phyloP scores from a whole-genome alignment of 1,140 invertebrate genomes.

The Heliconius nattereri region DNA sequence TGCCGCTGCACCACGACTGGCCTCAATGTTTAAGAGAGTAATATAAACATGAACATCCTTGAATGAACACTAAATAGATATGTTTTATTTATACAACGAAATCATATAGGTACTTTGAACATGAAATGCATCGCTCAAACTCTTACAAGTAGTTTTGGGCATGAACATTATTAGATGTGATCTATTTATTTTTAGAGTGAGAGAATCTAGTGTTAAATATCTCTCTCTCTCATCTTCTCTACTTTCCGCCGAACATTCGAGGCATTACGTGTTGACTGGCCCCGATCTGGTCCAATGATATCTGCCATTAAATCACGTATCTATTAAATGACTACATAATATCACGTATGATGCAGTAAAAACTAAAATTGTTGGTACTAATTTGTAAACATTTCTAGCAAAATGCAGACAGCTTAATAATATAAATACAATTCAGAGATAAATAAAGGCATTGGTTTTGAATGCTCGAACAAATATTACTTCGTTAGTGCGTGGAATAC shows the following conservation, averaged over 20 bases:
- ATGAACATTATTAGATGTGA: not conserved
- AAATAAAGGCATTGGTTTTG: constrained; percentile 18
- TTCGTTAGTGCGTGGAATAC: constrained; percentile 20
- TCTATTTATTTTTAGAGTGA: too few species aligned
- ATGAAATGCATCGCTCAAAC: too few species aligned
- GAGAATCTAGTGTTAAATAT: too few species aligned
- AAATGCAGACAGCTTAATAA: not conserved
- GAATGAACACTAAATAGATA: not conserved
- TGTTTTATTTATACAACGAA: not conserved
- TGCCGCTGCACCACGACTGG: too few species aligned
- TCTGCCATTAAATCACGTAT: too few species aligned
- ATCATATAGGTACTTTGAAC: not conserved
- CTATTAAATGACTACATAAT: too few species aligned
- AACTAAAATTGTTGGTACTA: not conserved
- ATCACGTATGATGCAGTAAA: not conserved
- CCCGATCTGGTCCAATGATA: too few species aligned
- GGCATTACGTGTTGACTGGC: too few species aligned
- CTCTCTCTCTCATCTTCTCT: too few species aligned
- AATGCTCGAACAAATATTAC: constrained; percentile 11
- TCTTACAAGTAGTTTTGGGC: not conserved
- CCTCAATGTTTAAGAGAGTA: not conserved
- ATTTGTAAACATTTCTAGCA: not conserved
- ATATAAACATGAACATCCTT: not conserved
- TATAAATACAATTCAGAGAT: not conserved
- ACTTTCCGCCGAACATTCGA: too few species aligned